Conservation (phyloP, 30 jellyfish, hydroid and myxozoan genomes). For the Chrysaora quinquecirrha region DNA sequence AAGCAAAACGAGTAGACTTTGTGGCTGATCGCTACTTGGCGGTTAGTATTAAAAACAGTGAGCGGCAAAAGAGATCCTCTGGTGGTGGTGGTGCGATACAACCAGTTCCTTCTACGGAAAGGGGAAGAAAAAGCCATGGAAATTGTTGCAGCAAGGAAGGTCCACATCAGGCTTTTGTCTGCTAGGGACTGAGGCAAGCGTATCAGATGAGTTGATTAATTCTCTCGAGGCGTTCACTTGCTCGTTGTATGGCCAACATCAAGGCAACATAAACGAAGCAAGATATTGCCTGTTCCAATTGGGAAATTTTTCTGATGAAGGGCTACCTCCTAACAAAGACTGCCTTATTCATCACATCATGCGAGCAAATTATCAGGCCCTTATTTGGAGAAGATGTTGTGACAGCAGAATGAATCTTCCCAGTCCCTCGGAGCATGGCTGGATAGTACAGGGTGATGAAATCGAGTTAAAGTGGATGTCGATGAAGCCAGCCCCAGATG, state of each 20-base stretch:
- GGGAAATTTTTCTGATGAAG: constrained; percentile 20
- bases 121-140: constrained; percentile 9
- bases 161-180: not conserved
- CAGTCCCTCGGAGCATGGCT: constrained; percentile 26
- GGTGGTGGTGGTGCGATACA: constrained; percentile 19
- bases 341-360: constrained; percentile 8
- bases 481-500: constrained; percentile 22
- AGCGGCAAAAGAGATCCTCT: not conserved
- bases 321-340: constrained; percentile 37
- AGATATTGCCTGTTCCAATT: constrained; percentile 2
- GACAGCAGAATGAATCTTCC: not conserved
- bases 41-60: not conserved
- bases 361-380: constrained; percentile 22
- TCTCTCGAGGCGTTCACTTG: constrained; percentile 6
- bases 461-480: constrained; percentile 20
- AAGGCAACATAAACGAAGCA: constrained; percentile 3
- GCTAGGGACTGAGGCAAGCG: constrained; percentile 8
- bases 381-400: constrained; percentile 13
- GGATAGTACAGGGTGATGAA: constrained; percentile 15
- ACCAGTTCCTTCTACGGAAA: constrained; percentile 21
- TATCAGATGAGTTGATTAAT: not conserved
- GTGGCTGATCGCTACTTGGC: not conserved
- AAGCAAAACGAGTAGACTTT: not conserved
- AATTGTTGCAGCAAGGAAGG: constrained; percentile 8
- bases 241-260: constrained; percentile 5